Evolutionary conservation across 92 coral and sea anemone species (phyloP), one percentile per base, ranked within the genome.

Genomic region (Phymanthus crucifer): DNA sequence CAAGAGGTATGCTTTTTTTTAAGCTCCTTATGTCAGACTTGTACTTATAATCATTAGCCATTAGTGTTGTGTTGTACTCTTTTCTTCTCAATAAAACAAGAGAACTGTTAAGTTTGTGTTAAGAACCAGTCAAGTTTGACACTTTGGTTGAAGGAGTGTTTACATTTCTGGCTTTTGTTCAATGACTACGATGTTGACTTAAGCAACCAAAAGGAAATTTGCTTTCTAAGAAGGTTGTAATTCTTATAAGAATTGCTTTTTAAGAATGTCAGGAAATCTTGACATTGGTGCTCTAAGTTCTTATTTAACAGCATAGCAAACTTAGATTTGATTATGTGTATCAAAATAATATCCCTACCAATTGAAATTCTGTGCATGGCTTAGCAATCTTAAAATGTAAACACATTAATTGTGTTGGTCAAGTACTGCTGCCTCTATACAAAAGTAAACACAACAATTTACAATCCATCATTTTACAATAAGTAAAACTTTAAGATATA

Each of bases 81-180:
- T 43, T 43, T 43, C 64, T 54, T 54, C 64, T 54, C 31, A 54
- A 54, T 26, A 54, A 54, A 26, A 54, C 64, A 54, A 54, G 64
- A 54, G 64, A 21, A 24, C 64, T 54, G 64, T 54, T 54, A 54
- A 21, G 10, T 54, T 54, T 54, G 64, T 54, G 21, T 29, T 54
- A 54, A 54, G 64, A 54, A 54, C 64, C 64, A 54, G 64, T 54
- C 64, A 54, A 54, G n/a, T 29, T 54, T 54, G 64, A 54, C 64
- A 54, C 64, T 29, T 54, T 54, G 27, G 64, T 19, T 54, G 64
- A 54, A 54, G 64, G 21, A 10, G 5, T 54, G 64, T 54, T 54
- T 54, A 54, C 27, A 54, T 54, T 54, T 21, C 64, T 54, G 64
- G 64, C 64, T 54, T 54, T 54, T 54, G 64, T 54, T 21, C 64